Evolutionary conservation across 2,888 invertebrate species (phyloP).

Genomic region (Tanytarsus gracilentus): DNA sequence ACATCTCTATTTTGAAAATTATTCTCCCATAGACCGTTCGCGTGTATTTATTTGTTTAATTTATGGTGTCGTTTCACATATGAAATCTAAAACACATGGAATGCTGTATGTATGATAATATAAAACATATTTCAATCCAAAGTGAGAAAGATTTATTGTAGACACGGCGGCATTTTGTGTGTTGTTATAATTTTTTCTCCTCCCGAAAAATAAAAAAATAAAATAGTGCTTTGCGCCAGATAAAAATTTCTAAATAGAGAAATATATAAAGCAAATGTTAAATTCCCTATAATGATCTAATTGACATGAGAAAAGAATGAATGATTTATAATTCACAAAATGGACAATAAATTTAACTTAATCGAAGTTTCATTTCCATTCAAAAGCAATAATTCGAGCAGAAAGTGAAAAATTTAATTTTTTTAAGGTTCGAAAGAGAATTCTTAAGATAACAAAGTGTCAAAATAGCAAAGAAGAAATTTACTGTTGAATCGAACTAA

Average conservation of each 20-base stretch:
- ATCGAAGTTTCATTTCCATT: constrained; percentile 16
- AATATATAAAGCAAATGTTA: neutral
- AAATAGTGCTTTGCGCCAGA: too few relatives aligned
- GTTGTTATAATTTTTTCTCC: neutral
- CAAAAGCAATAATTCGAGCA: constrained; percentile 1
- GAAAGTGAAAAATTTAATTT: neutral
- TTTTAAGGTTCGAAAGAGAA: neutral
- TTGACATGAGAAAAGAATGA: constrained; percentile 15
- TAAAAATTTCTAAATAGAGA: neutral
- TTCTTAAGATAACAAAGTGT: too few relatives aligned
- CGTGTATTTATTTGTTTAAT: too few relatives aligned
- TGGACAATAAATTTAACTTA: constrained; percentile 22
- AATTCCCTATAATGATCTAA: constrained; percentile 23
- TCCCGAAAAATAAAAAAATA: neutral
- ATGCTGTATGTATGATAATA: too few relatives aligned
- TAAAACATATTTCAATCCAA: too few relatives aligned
- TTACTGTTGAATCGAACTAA: too few relatives aligned
- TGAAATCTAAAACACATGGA: too few relatives aligned
- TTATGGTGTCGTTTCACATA: neutral
- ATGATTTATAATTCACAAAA: constrained; percentile 18
- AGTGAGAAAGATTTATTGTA: too few relatives aligned
- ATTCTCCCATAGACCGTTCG: too few relatives aligned
- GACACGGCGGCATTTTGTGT: neutral
- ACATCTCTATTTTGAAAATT: too few relatives aligned
- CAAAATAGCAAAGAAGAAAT: too few relatives aligned